A percentile compares a stretch with the other conserved stretches of the same genome.
Evolutionary conservation across 2,113 vertebrate genomes (phyloP).

Genomic region (Tretioscincus oriximinensis): DNA sequence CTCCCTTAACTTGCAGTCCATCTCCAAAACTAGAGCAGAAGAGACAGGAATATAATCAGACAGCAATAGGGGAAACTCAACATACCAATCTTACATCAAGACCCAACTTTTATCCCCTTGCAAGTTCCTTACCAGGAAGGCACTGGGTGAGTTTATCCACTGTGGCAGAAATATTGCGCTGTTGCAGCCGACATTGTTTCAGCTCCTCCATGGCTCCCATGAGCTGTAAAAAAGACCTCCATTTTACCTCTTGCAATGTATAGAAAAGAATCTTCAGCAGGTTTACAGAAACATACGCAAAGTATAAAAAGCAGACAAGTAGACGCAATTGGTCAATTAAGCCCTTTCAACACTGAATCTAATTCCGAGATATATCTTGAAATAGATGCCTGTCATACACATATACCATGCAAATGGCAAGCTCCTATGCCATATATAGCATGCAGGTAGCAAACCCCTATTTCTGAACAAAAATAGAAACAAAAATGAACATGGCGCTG

Average conservation of each 20-base stretch:
- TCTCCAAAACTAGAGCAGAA: conserved; percentile 87
- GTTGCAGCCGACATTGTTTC: conserved; percentile 88
- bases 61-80: conserved; percentile 32
- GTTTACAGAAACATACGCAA: conserved; percentile 12
- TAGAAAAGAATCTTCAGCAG: background rate
- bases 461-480: too few species aligned
- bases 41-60: conserved; percentile 22
- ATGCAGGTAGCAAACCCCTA: too few species aligned
- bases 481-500: too few species aligned
- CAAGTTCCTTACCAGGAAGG: conserved; percentile 83
- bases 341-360: too few species aligned
- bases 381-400: too few species aligned
- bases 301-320: background rate
- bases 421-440: too few species aligned
- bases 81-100: background rate
- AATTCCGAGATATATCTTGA: too few species aligned
- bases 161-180: conserved; percentile 94
- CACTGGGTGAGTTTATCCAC: conserved; percentile 92
- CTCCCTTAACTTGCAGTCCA: conserved; percentile 94
- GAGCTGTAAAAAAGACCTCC: conserved; percentile 71
- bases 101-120: background rate
- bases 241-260: background rate
- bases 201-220: conserved; percentile 89
- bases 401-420: too few species aligned
- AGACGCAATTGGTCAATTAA: background rate